These are phyloP conservation scores for Centruroides vittatus DNA, from an alignment of 1,140 invertebrate species.

Conservation along the genomic window DNA sequence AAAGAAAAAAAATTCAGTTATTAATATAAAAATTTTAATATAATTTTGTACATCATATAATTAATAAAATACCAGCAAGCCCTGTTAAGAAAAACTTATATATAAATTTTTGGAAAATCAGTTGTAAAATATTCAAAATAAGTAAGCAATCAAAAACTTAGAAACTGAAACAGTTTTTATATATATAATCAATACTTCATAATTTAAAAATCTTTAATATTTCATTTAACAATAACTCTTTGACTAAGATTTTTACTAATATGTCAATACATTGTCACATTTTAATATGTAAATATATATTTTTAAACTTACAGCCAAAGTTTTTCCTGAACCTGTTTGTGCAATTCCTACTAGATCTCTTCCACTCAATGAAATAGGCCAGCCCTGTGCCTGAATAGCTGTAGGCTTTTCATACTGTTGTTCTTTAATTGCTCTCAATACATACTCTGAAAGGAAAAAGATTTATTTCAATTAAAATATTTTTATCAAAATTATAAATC, in stretches of 20 bases:
- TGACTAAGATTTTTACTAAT: not conserved
- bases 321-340: constrained; percentile 83
- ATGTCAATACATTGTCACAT: not conserved
- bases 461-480: not conserved
- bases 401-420: constrained; percentile 41
- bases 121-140: too few species aligned
- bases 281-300: not conserved
- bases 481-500: not conserved
- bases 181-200: not conserved
- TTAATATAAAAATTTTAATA: too few species aligned
- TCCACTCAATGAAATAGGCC: constrained; percentile 86
- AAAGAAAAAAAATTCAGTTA: too few species aligned
- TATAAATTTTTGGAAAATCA: too few species aligned
- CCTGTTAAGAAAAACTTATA: too few species aligned
- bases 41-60: too few species aligned
- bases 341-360: constrained; percentile 84
- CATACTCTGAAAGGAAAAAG: constrained; percentile 3
- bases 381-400: constrained; percentile 69
- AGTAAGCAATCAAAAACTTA: too few species aligned
- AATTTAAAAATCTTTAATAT: not conserved
- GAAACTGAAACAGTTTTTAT: not conserved
- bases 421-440: constrained; percentile 8
- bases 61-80: too few species aligned
- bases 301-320: constrained; percentile 38
- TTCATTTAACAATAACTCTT: not conserved